A percentile compares a stretch with the other conserved stretches of the same genome.
Evolutionary conservation across 2,888 invertebrate species (phyloP).

Genomic region (Rhimphoctona megacephalus): DNA sequence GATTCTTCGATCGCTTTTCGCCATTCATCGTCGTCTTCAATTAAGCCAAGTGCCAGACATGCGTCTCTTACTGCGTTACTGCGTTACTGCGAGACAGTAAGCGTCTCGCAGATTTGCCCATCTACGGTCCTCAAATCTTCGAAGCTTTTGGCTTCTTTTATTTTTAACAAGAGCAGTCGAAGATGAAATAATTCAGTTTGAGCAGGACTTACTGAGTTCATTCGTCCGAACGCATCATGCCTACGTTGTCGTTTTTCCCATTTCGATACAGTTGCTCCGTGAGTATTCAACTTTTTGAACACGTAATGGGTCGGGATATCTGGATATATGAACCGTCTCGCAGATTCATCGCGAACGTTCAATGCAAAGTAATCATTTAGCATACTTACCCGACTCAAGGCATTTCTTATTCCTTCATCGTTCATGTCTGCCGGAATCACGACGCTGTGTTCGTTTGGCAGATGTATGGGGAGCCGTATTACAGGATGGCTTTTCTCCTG

Average conservation of each 20-base stretch:
- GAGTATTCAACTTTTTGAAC: conserved; percentile 48
- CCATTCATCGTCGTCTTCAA: conserved; percentile 74
- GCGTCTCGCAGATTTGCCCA: conserved; percentile 73
- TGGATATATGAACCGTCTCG: conserved; percentile 42
- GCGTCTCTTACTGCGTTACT: too few species aligned
- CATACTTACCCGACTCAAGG: conserved; percentile 38
- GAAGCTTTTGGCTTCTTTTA: conserved; percentile 76
- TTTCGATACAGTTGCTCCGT: too few species aligned
- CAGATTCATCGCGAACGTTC: conserved; percentile 44
- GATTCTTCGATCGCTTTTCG: conserved; percentile 58
- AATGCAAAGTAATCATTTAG: conserved; percentile 46
- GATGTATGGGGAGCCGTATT: conserved; percentile 16
- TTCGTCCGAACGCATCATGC: conserved; percentile 70
- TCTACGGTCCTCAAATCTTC: conserved; percentile 75
- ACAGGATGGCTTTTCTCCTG: conserved; percentile 47
- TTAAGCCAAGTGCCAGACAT: conserved; percentile 74
- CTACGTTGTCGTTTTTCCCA: too few species aligned
- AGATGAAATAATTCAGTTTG: conserved; percentile 76
- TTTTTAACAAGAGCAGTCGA: conserved; percentile 74
- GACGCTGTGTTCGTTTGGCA: conserved; percentile 32
- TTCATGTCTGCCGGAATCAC: conserved; percentile 37
- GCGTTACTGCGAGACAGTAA: too few species aligned
- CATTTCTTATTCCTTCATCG: conserved; percentile 37
- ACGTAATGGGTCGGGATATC: conserved; percentile 57
- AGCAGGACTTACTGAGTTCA: conserved; percentile 73